phyloP scores from a whole-genome alignment of 2,113 vertebrate genomes.

The Boleophthalmus pectinirostris region DNA sequence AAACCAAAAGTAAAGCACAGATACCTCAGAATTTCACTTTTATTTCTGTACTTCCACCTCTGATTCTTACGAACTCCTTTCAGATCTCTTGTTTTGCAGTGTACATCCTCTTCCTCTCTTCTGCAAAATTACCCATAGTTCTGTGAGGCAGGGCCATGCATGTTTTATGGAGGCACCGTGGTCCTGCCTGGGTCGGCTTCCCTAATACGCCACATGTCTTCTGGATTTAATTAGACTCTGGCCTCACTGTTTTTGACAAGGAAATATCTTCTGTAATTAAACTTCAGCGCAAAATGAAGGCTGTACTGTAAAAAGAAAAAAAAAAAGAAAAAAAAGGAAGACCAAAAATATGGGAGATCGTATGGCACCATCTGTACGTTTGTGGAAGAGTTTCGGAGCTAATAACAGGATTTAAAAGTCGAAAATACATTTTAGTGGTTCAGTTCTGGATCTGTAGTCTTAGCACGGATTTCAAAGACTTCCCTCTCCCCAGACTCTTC shows the following conservation, averaged over 20 bases:
- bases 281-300: constrained; percentile 64
- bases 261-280: constrained; percentile 76
- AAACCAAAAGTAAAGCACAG: too few relatives aligned
- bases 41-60: too few relatives aligned
- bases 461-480: constrained; percentile 34
- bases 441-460: neutral
- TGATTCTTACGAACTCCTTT: too few relatives aligned
- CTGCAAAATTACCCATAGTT: constrained; percentile 27
- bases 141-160: constrained; percentile 57
- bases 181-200: constrained; percentile 62
- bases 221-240: constrained; percentile 74
- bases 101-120: constrained; percentile 21
- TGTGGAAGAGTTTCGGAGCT: neutral
- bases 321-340: neutral
- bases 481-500: constrained; percentile 60
- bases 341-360: neutral
- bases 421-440: neutral
- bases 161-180: constrained; percentile 72
- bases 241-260: constrained; percentile 65
- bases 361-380: neutral
- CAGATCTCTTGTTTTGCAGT: too few relatives aligned
- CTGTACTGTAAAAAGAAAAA: constrained; percentile 43
- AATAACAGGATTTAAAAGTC: neutral
- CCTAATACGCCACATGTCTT: constrained; percentile 65
- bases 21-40: too few relatives aligned